These are phyloP conservation scores for Petaurus breviceps DNA, from an alignment of 2,113 vertebrate species.

Conservation along the genomic window DNA sequence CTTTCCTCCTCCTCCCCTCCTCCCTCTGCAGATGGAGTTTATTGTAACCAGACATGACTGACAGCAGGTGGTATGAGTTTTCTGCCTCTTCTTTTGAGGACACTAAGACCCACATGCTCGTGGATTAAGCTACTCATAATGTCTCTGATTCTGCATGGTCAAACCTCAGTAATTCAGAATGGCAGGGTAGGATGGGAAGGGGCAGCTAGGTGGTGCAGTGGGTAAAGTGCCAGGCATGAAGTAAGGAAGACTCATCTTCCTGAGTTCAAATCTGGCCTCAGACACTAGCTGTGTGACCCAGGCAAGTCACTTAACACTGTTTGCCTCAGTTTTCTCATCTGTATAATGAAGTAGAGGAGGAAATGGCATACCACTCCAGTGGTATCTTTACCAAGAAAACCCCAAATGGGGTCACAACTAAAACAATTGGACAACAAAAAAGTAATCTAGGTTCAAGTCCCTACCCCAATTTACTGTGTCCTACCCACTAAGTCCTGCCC, in stretches of 20 bases:
- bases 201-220: background rate
- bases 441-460: background rate
- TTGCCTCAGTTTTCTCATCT: background rate
- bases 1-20: no score
- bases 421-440: background rate
- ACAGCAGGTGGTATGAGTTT: background rate
- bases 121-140: background rate
- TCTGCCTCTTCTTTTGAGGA: background rate
- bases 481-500: background rate
- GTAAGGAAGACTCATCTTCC: background rate
- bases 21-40: background rate
- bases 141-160: background rate
- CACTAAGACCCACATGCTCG: background rate
- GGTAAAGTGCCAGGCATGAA: background rate
- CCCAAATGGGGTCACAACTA: no score
- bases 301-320: background rate
- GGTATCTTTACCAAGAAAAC: no score
- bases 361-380: background rate
- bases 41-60: background rate
- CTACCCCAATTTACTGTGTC: background rate
- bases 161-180: background rate
- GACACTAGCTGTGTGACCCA: background rate
- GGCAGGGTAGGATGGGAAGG: background rate
- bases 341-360: background rate
- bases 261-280: background rate